Conservation (phyloP, 2,113 vertebrate genomes). For the Myrmecophaga tridactyla region DNA sequence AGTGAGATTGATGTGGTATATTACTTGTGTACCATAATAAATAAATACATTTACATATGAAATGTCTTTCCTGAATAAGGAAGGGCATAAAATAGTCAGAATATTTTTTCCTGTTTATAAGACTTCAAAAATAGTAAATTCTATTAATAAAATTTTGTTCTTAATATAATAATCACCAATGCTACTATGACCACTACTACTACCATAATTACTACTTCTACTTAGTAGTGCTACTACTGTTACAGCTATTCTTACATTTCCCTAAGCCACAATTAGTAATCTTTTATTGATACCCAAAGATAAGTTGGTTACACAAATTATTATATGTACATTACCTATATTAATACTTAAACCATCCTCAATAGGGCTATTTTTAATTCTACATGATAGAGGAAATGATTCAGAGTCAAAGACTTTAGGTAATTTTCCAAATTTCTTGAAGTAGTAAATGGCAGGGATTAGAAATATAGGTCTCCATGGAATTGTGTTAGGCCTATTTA, state of each 20-base stretch:
- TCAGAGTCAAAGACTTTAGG: not conserved
- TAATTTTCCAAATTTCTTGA: not conserved
- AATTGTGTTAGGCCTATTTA: not conserved
- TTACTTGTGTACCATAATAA: not conserved
- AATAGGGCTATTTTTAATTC: no score
- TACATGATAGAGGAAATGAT: not conserved
- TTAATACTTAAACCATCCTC: no score
- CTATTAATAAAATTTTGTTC: not conserved
- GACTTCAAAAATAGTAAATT: not conserved
- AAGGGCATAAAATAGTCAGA: not conserved
- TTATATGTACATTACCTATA: no score
- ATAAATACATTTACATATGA: not conserved
- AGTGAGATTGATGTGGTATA: not conserved
- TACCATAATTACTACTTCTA: no score
- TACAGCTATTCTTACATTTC: not conserved
- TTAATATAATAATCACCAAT: not conserved
- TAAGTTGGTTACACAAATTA: not conserved
- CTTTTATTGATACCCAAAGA: not conserved
- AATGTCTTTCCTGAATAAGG: not conserved
- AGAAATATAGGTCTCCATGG: not conserved
- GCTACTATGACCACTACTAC: no score
- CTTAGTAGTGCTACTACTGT: not conserved
- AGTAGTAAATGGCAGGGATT: not conserved
- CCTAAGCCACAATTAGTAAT: not conserved
- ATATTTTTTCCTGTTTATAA: not conserved